Percentiles rank a stretch among this genome's conserved stretches.
phyloP scores from a whole-genome alignment of 2,113 vertebrate species.

The Leptodactylus fuscus region DNA sequence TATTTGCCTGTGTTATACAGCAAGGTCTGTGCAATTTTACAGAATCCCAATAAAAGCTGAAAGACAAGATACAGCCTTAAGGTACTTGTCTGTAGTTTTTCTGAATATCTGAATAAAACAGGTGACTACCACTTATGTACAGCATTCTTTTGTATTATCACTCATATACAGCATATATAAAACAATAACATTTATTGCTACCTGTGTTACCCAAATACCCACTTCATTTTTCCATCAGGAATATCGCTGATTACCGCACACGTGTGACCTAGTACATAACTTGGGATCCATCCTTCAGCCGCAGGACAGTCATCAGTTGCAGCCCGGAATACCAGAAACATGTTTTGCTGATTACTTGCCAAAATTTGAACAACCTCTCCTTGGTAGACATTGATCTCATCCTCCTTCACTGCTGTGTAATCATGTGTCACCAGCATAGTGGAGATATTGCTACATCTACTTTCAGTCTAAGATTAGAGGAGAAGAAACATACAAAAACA shows the following conservation, averaged over 20 bases:
- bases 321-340: constrained; percentile 99
- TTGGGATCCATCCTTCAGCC: constrained; percentile 99
- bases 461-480: constrained; percentile 89
- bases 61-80: constrained; percentile 41
- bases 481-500: not conserved
- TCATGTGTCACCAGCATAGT: constrained; percentile 99
- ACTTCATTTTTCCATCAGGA: constrained; percentile 95
- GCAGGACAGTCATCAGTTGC: constrained; percentile 97
- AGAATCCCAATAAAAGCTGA: constrained; percentile 26
- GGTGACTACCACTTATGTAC: constrained; percentile 31
- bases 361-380: constrained; percentile 98
- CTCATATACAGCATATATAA: constrained; percentile 45
- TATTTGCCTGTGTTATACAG: constrained; percentile 48
- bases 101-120: constrained; percentile 30
- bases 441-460: constrained; percentile 99
- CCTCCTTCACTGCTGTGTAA: constrained; percentile 99
- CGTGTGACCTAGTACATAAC: constrained; percentile 97
- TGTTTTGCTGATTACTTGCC: constrained; percentile 99
- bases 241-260: constrained; percentile 85
- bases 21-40: constrained; percentile 31
- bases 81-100: constrained; percentile 31
- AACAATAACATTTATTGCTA: constrained; percentile 48
- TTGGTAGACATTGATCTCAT: constrained; percentile 98
- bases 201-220: constrained; percentile 68
- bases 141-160: constrained; percentile 20